phyloP scores from a whole-genome alignment of 1,140 invertebrate genomes.

The Zaprionus inermis region DNA sequence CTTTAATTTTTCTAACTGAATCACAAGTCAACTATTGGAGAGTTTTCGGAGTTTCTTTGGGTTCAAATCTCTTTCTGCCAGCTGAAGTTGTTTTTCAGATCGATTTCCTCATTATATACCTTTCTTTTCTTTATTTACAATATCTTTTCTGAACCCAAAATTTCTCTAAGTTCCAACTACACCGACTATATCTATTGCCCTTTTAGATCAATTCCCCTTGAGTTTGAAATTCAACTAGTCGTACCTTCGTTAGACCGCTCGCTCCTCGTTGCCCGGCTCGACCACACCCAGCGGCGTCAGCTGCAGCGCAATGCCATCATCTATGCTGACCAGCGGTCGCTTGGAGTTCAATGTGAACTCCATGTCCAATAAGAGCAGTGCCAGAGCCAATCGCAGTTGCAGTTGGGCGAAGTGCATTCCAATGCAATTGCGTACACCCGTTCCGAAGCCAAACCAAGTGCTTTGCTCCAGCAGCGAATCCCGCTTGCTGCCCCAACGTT shows the following conservation, averaged over 20 bases:
- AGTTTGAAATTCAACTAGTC: slow-evolving; percentile 26
- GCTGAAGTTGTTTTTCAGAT: no score
- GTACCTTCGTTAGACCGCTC: slow-evolving; percentile 43
- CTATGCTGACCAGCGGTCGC: slow-evolving; percentile 59
- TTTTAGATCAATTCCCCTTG: background rate
- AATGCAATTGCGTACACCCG: slow-evolving; percentile 77
- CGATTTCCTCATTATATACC: no score
- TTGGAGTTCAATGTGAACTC: slow-evolving; percentile 70
- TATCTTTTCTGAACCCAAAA: no score
- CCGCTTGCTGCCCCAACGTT: slow-evolving; percentile 87
- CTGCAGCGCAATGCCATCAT: slow-evolving; percentile 72
- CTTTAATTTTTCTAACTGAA: no score
- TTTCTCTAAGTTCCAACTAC: no score
- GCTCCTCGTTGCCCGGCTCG: slow-evolving; percentile 63
- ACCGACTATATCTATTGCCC: background rate
- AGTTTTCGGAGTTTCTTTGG: no score
- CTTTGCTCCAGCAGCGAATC: slow-evolving; percentile 82
- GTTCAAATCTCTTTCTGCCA: no score
- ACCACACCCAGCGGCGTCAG: slow-evolving; percentile 66
- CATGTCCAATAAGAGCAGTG: slow-evolving; percentile 76
- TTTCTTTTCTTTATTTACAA: no score
- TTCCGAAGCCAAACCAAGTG: slow-evolving; percentile 87
- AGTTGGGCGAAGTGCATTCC: slow-evolving; percentile 88
- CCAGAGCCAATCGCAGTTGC: slow-evolving; percentile 86
- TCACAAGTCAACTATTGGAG: no score